Conservation (phyloP, 2,797 vertebrate genomes). For the Chaenodraco wilsoni region DNA sequence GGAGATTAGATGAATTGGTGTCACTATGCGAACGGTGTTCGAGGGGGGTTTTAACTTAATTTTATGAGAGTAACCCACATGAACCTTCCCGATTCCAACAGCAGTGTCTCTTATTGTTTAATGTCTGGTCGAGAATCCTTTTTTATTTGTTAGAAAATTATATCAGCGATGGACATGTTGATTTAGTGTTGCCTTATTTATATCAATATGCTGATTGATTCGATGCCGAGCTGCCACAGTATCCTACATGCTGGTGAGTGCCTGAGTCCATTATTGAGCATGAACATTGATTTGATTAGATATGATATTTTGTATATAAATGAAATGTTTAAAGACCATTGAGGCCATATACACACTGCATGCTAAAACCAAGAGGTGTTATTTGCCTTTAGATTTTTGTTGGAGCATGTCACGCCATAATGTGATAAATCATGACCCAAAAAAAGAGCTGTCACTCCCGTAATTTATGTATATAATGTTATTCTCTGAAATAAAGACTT, state of each 20-base stretch:
- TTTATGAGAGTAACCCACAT: conserved; percentile 75
- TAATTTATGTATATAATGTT: conserved; percentile 33
- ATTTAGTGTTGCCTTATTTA: conserved; percentile 27
- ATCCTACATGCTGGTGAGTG: not conserved
- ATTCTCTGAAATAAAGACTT: conserved; percentile 60
- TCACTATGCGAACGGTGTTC: conserved; percentile 82
- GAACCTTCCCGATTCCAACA: conserved; percentile 39
- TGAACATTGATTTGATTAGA: conserved; percentile 10
- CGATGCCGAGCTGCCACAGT: conserved; percentile 4
- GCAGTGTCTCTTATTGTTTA: conserved; percentile 22
- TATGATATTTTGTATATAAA: not conserved
- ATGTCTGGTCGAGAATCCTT: not conserved
- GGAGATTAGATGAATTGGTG: conserved; percentile 87
- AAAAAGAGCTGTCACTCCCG: conserved; percentile 3
- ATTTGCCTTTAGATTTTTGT: conserved; percentile 6
- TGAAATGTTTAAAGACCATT: not conserved
- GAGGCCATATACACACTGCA: not conserved
- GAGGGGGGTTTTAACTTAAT: conserved; percentile 84
- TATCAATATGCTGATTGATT: conserved; percentile 30
- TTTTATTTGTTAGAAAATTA: not conserved
- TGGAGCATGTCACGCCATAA: not conserved
- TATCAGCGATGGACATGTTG: conserved; percentile 23
- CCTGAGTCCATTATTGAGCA: conserved; percentile 1
- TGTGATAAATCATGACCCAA: conserved; percentile 30
- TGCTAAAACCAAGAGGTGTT: not conserved